Base-by-base conservation (phyloP, 2,113 vertebrate genomes). In the Phalacrocorax aristotelis region DNA sequence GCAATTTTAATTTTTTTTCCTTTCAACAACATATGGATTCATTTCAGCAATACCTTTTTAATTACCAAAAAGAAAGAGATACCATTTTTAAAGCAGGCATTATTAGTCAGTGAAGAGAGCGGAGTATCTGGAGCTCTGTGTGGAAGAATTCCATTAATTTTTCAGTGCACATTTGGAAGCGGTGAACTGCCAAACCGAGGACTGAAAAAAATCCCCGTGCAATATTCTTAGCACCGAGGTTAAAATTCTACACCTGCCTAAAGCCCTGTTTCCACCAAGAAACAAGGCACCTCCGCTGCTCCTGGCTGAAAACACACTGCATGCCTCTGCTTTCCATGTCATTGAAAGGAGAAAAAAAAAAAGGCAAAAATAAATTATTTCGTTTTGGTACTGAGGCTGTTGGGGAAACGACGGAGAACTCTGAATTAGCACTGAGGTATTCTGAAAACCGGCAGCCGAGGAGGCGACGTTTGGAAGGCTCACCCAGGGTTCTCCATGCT, bases 21-120 rank as follows among this genome's bases (percentile, higher is more conserved):
- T 95, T 95, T 92, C 88, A 82, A 72, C 78, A 84, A 93, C 92
- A 92, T 76, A 95, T 51, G 84, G 89, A 79, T 94, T 87, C 84
- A 61, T 94, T 95, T 91, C 90, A 75, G 90, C 76, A 55, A 68
- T 95, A 90, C 44, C 74, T 87, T 83, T 87, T 74, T 93, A 87
- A 96, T 91, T 68, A 95, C 88, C 64, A 87, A 80, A 89, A 77
- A 48, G 36, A 46, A 32, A 91, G 60, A 87, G 78, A 46, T 10
- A 72, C 91, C 46, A 61, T 64, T 89, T 89, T 61, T 52, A 80
- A 95, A 93, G 74, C 2, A 61, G 87, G 44, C 69, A 66, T 65
- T 61, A 60, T 87, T 70, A 84, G 80, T 51, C 46, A 57, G 11
- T 4, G 68, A 75, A 54, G 82, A 74, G 86, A 62, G 78, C 6